Conservation (phyloP, 2,797 vertebrate genomes). For the Leptoclinus maculatus region DNA sequence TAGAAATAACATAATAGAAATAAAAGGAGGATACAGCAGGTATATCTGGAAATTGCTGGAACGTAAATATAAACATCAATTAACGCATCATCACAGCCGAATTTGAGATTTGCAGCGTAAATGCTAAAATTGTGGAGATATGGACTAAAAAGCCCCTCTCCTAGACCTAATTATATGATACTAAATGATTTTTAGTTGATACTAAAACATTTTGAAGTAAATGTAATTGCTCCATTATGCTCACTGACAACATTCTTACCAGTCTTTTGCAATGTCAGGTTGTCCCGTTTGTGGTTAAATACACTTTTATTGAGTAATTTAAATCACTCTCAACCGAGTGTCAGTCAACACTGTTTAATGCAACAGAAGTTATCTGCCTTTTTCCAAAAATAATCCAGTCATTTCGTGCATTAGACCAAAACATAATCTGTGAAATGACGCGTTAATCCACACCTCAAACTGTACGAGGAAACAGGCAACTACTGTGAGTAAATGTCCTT, state of each 20-base stretch:
- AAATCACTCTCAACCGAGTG: neutral
- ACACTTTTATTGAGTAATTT: too few relatives aligned
- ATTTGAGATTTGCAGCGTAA: constrained; percentile 46
- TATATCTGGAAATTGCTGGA: constrained; percentile 49
- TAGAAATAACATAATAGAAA: constrained; percentile 25
- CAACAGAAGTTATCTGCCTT: neutral
- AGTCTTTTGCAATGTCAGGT: neutral
- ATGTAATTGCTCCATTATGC: constrained; percentile 45
- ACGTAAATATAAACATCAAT: constrained; percentile 58
- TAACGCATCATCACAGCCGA: constrained; percentile 30
- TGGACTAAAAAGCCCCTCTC: constrained; percentile 1
- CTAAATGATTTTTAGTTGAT: constrained; percentile 28
- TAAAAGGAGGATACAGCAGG: constrained; percentile 25
- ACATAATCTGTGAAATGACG: neutral
- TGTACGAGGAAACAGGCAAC: neutral
- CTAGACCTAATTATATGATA: constrained; percentile 22
- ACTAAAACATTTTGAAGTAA: constrained; percentile 30
- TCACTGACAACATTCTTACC: neutral
- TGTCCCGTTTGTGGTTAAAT: neutral
- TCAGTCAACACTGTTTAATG: neutral
- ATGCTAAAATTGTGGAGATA: constrained; percentile 33
- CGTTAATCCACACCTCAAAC: neutral
- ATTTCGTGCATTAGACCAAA: neutral
- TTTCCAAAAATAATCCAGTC: neutral
- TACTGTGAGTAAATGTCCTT: neutral